A percentile compares a stretch with the other conserved stretches of the same genome.
phyloP scores from a whole-genome alignment of 2,113 vertebrate genomes.

The Ctenomys sociabilis region DNA sequence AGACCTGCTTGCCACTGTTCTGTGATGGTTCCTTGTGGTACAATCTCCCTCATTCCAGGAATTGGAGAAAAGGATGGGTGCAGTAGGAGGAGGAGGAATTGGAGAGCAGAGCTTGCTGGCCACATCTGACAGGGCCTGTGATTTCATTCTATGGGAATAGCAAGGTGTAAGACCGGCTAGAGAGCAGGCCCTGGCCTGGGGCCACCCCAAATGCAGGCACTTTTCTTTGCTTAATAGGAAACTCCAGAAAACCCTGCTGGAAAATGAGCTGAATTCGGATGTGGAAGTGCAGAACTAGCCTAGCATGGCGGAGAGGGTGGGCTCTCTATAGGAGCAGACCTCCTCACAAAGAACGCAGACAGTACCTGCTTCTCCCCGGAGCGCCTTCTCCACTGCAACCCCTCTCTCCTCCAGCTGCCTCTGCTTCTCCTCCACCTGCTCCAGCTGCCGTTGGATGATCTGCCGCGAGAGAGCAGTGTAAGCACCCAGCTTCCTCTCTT shows the following conservation, averaged over 20 bases:
- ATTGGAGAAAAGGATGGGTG: background rate
- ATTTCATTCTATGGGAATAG: background rate
- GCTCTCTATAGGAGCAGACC: background rate
- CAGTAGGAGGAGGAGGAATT: background rate
- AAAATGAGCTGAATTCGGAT: background rate
- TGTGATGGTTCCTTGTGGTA: conserved; percentile 88
- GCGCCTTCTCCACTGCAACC: conserved; percentile 97
- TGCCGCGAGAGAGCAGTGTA: conserved; percentile 71
- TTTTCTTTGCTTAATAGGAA: background rate
- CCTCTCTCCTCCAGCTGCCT: conserved; percentile 96
- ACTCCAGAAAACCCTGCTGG: background rate
- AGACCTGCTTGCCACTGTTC: conserved; percentile 83
- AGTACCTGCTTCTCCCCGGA: conserved; percentile 99
- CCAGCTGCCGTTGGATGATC: conserved; percentile 98
- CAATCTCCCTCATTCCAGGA: conserved; percentile 54
- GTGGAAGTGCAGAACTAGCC: background rate
- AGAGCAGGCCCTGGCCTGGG: background rate
- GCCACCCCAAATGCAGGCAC: background rate
- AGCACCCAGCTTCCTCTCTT: background rate
- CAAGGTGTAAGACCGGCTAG: background rate
- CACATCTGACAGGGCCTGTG: background rate
- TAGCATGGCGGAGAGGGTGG: background rate
- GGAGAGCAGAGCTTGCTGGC: background rate
- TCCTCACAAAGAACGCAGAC: background rate
- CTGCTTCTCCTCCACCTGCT: conserved; percentile 99